phyloP scores from a whole-genome alignment of 2,797 vertebrate species.

The Sebastes hubbsi region DNA sequence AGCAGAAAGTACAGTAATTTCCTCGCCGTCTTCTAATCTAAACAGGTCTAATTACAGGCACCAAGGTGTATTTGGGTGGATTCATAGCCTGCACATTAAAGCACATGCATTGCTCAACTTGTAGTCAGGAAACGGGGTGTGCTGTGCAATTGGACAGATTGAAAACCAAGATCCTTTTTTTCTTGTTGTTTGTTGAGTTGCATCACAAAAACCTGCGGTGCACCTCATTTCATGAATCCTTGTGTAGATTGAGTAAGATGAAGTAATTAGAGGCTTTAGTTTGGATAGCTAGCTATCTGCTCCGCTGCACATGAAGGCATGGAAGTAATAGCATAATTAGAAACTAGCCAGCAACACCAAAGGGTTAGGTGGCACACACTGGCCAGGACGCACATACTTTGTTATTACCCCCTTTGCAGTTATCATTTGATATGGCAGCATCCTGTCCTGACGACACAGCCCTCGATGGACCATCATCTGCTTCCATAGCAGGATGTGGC shows the following conservation, averaged over 20 bases:
- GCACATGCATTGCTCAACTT: slow-evolving; percentile 61
- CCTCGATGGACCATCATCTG: slow-evolving; percentile 18
- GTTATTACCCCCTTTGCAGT: slow-evolving; percentile 75
- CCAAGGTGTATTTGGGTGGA: slow-evolving; percentile 68
- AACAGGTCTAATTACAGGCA: slow-evolving; percentile 83
- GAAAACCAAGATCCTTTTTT: slow-evolving; percentile 23
- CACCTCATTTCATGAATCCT: slow-evolving; percentile 68
- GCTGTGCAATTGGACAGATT: slow-evolving; percentile 41
- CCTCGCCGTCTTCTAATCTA: slow-evolving; percentile 78
- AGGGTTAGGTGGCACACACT: slow-evolving; percentile 74
- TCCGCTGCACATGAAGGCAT: slow-evolving; percentile 74
- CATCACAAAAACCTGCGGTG: slow-evolving; percentile 60
- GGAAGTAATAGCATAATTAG: slow-evolving; percentile 78
- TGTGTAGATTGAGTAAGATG: slow-evolving; percentile 79
- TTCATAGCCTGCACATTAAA: slow-evolving; percentile 72
- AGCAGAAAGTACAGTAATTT: slow-evolving; percentile 74
- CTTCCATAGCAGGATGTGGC: slow-evolving; percentile 50
- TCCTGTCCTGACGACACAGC: slow-evolving; percentile 61
- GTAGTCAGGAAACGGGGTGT: slow-evolving; percentile 62
- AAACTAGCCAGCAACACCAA: slow-evolving; percentile 82
- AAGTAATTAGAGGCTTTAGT: slow-evolving; percentile 84
- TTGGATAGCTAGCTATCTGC: slow-evolving; percentile 75
- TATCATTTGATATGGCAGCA: slow-evolving; percentile 73
- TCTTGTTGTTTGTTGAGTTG: slow-evolving; percentile 30
- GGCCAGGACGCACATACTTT: slow-evolving; percentile 66